Evolutionary conservation across 2,113 vertebrate genomes (phyloP).

Genomic region (Pandion haliaetus): DNA sequence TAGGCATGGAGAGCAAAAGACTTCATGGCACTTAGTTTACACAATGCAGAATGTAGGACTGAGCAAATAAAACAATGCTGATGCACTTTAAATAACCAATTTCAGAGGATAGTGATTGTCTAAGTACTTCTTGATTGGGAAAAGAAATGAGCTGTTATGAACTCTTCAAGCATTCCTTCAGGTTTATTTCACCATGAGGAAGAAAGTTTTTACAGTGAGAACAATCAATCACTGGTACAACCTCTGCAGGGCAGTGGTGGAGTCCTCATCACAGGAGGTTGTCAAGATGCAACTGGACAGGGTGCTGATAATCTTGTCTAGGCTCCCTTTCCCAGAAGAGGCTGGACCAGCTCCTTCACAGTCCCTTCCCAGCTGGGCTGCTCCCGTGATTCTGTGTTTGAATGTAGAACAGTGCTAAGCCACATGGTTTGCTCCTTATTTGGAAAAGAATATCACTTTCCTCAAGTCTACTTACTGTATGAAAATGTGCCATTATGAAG

Average conservation of each 20-base stretch:
- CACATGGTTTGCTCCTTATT: background rate
- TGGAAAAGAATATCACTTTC: background rate
- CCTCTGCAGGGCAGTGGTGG: background rate
- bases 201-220: background rate
- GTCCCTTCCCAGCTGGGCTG: background rate
- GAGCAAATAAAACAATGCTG: background rate
- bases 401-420: background rate
- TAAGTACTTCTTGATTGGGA: background rate
- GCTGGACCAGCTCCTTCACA: too few relatives aligned
- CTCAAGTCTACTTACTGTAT: background rate
- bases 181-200: background rate
- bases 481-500: background rate
- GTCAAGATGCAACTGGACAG: too few relatives aligned
- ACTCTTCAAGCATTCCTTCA: background rate
- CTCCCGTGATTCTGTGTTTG: background rate
- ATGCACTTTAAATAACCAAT: background rate
- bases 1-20: too few relatives aligned
- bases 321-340: background rate
- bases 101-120: background rate
- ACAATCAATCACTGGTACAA: background rate
- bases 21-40: too few relatives aligned
- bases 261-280: background rate
- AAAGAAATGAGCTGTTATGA: background rate
- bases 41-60: background rate
- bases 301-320: too few relatives aligned